Evolutionary conservation across 2,888 invertebrate genomes (phyloP), one percentile per base, ranked within the genome.

Genomic region (Napeogenes sylphis): DNA sequence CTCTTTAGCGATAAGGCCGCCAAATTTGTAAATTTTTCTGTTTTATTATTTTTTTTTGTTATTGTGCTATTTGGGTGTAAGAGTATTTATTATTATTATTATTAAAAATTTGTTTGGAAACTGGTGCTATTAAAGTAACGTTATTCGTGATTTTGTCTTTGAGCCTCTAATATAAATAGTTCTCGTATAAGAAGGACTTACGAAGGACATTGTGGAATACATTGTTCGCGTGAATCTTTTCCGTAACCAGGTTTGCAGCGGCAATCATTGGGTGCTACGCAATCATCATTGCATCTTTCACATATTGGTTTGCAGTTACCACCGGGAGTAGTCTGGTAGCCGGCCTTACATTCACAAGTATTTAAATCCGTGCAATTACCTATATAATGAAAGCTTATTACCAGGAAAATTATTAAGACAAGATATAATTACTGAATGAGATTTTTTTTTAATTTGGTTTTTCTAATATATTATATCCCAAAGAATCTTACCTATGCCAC

Each of bases 341-440:
- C 92, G 68, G 85, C 67, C 63, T 84, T 88, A 74, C 94, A 94
- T n/a, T 87, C 77, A 72, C 94, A 94, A 2, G 81, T 82, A 71
- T 94, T 92, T 1, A 87, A 86, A 0, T 82, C 78, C 13, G 92
- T 88, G 70, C 94, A 94, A 53, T 91, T 91, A 2, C 91, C 87
- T 69, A 79, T 68, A 71, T 42, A 42, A 91, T 53, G 14, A 42
- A 46, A 55, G 4, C 35, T 5, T 35, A 33, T 42, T 42, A 42
- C 3, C 1, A 12, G 12, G 42, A 42, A 6, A 42, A 10, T 42
- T 42, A 10, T 42, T 6, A 12, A 6, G 35, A 35, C 6, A 35
- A 6, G 6, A 35, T 21, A 21, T 21, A 21, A 21, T 21, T 21
- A 21, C 21, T 21, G 1, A 21, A 21, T 21, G 21, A 1, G 21